phyloP scores from a whole-genome alignment of 1,140 invertebrate genomes.

The Acromyrmex charruanus region DNA sequence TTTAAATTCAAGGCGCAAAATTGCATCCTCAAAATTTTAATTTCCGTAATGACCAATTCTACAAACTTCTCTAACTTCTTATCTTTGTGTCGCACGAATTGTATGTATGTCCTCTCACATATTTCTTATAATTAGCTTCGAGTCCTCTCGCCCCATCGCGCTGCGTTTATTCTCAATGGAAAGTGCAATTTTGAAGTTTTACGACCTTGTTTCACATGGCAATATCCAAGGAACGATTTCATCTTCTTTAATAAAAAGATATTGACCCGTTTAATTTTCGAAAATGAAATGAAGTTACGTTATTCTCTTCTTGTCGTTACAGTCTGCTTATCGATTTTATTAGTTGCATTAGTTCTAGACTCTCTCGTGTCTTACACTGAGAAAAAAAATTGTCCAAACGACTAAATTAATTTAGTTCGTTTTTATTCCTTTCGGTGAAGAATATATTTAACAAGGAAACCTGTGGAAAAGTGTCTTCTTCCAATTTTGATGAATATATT shows the following conservation, averaged over 20 bases:
- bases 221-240: background rate
- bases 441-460: too few relatives aligned
- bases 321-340: background rate
- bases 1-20: conserved; percentile 42
- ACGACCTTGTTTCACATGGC: background rate
- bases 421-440: too few relatives aligned
- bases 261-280: background rate
- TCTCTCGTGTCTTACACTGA: background rate
- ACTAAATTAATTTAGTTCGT: too few relatives aligned
- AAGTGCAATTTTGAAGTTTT: background rate
- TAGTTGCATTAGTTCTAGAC: background rate
- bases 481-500: too few relatives aligned
- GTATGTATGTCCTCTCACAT: background rate
- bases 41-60: background rate
- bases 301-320: background rate
- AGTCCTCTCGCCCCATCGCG: background rate
- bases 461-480: too few relatives aligned
- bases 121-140: conserved; percentile 16
- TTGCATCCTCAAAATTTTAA: conserved; percentile 11
- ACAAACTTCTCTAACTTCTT: background rate
- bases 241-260: conserved; percentile 4
- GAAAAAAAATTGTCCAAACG: too few relatives aligned
- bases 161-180: background rate
- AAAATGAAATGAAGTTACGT: background rate
- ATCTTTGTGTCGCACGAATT: background rate